These are phyloP conservation scores for Pyralis farinalis DNA, from an alignment of 2,888 invertebrate genomes.

Conservation along the genomic window DNA sequence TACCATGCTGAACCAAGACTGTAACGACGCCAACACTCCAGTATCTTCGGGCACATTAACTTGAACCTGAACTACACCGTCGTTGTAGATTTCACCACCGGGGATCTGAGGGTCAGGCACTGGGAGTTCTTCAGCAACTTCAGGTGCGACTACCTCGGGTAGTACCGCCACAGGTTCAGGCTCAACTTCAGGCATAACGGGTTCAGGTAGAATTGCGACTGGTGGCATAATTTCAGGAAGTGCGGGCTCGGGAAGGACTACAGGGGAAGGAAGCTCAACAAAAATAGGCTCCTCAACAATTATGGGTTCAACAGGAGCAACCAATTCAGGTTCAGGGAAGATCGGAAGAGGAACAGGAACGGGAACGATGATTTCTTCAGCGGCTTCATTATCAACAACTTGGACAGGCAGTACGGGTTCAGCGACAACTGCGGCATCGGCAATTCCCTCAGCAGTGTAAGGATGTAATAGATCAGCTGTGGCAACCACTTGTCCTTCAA, in stretches of 20 bases:
- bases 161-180: conserved; percentile 14
- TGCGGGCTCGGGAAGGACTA: conserved; percentile 20
- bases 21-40: conserved; percentile 43
- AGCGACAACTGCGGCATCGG: conserved; percentile 37
- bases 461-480: conserved; percentile 44
- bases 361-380: too few relatives aligned
- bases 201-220: conserved; percentile 14
- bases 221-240: conserved; percentile 18
- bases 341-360: conserved; percentile 9
- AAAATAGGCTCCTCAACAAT: conserved; percentile 8
- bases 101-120: too few relatives aligned
- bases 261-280: conserved; percentile 13
- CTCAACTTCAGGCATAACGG: conserved; percentile 17
- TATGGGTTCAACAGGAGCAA: conserved; percentile 16
- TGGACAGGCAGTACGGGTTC: conserved; percentile 17
- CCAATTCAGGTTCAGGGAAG: conserved; percentile 11
- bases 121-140: too few relatives aligned
- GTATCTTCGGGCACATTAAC: conserved; percentile 44
- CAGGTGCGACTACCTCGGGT: conserved; percentile 9
- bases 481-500: conserved; percentile 33
- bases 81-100: conserved; percentile 49
- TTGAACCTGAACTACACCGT: conserved; percentile 48
- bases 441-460: conserved; percentile 45
- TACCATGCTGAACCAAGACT: conserved; percentile 55
- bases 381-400: conserved; percentile 16